A percentile compares a stretch with the other conserved stretches of the same genome.
These are phyloP conservation scores for Euwallacea similis DNA, from an alignment of 1,140 invertebrate species.

Conservation along the genomic window DNA sequence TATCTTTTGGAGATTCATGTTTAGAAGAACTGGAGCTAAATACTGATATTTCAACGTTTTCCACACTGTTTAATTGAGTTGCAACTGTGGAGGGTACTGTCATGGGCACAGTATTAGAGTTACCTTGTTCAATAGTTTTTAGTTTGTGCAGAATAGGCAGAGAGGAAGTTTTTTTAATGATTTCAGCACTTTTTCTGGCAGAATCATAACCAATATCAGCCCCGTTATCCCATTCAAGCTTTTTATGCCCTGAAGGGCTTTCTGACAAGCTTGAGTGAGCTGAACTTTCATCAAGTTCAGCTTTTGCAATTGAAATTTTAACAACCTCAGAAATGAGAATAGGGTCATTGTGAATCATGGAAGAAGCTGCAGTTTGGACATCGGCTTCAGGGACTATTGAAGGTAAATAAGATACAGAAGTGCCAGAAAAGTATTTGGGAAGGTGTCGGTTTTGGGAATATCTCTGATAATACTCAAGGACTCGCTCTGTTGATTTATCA, in stretches of 20 bases:
- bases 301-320: constrained; percentile 14
- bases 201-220: constrained; percentile 72
- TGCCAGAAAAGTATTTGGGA: constrained; percentile 50
- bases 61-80: constrained; percentile 6
- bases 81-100: constrained; percentile 3
- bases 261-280: constrained; percentile 53
- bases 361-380: not conserved
- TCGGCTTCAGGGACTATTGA: constrained; percentile 22
- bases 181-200: constrained; percentile 1
- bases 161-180: constrained; percentile 46
- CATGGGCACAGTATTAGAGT: not conserved
- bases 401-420: constrained; percentile 40
- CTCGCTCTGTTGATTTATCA: constrained; percentile 40
- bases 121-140: not conserved
- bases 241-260: constrained; percentile 55
- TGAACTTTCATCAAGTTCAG: constrained; percentile 22
- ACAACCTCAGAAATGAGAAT: too few species aligned
- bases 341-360: not conserved
- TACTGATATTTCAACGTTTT: constrained; percentile 6
- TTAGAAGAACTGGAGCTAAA: constrained; percentile 18
- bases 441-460: constrained; percentile 48
- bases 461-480: constrained; percentile 50
- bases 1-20: not conserved
- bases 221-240: constrained; percentile 75
- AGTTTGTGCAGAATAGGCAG: constrained; percentile 42